phyloP scores from a whole-genome alignment of 2,797 vertebrate species.

The Yasuhikotakia modesta region DNA sequence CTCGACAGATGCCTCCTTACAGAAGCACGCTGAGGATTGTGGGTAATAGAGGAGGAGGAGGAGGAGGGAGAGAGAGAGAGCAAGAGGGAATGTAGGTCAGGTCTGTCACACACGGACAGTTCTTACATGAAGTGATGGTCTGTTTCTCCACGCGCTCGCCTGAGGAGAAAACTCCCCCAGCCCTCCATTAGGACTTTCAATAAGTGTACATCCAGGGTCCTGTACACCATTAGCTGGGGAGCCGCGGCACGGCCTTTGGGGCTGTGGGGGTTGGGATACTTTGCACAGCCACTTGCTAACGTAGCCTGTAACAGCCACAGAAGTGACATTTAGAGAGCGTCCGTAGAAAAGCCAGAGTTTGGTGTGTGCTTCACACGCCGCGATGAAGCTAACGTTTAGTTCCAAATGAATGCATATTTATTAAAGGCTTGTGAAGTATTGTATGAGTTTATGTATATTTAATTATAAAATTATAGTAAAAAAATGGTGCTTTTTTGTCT shows the following conservation, averaged over 20 bases:
- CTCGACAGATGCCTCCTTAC: slow-evolving; percentile 22
- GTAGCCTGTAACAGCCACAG: slow-evolving; percentile 56
- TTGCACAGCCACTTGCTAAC: slow-evolving; percentile 56
- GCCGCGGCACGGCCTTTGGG: slow-evolving; percentile 75
- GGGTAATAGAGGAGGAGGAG: slow-evolving; percentile 7
- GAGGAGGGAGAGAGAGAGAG: slow-evolving; percentile 31
- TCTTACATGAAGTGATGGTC: slow-evolving; percentile 88
- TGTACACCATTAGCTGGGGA: slow-evolving; percentile 74
- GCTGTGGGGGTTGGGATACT: slow-evolving; percentile 63
- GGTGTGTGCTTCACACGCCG: neutral
- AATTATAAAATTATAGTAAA: neutral
- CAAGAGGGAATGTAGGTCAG: slow-evolving; percentile 83
- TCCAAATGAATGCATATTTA: neutral
- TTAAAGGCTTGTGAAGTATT: neutral
- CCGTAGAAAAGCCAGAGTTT: slow-evolving; percentile 17
- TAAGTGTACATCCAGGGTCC: slow-evolving; percentile 78
- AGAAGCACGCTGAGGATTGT: slow-evolving; percentile 20
- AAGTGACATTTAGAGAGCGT: slow-evolving; percentile 64
- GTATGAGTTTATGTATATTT: neutral
- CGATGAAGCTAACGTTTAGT: slow-evolving; percentile 7
- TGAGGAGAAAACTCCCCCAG: slow-evolving; percentile 81
- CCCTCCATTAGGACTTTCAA: slow-evolving; percentile 83
- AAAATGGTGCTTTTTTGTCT: too few relatives aligned
- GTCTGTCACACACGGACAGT: slow-evolving; percentile 85
- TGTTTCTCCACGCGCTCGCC: slow-evolving; percentile 83